Base-by-base conservation (phyloP, 1,140 invertebrate genomes). In the Penaeus chinensis region DNA sequence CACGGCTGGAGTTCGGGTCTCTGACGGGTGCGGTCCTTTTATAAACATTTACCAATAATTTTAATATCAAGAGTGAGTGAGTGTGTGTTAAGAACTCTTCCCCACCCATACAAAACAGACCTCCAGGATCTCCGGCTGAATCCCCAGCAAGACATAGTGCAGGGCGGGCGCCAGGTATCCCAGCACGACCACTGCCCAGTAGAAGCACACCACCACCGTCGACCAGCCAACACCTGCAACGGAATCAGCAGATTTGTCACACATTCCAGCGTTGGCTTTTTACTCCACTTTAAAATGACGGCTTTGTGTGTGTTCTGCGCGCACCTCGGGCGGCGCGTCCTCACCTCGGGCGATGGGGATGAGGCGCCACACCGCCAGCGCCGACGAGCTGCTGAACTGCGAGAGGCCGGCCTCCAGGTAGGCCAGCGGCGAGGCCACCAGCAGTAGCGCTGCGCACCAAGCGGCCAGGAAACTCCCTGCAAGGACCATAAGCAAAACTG, bases 371-470 rank as follows among this genome's bases (percentile, higher is more conserved):
- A 89, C 65, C 22, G 89, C 89, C 18, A 89, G 74, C 47, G 86
- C 85, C n/a, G 85, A 83, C 61, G 85, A 89, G 77, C 85, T 87
- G 82, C 89, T 89, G 82, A 89, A 89, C 85, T 89, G 89, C 47
- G 89, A 76, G 1, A 89, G 85, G n/a, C 85, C 76, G 16, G 89
- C 89, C 63, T 89, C 89, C 60, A 89, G 77, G 76, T 84, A 81
- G 27, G 85, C 85, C 0, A 89, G 76, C 18, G 89, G 89, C 19
- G 82, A 71, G 42, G 79, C 89, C 63, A 89, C 82, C 16, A 87
- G 20, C 65, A 89, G 42, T 66, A 89, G 54, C 60, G 78, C 85
- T 37, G 69, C 80, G 27, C 76, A 54, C 89, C 85, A 84, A 27
- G 86, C 89, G 61, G 85, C 66, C 60, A 87, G 60, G n/a, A 89